Conservation (phyloP, 2,888 invertebrate genomes). For the Euzophera pinguis region DNA sequence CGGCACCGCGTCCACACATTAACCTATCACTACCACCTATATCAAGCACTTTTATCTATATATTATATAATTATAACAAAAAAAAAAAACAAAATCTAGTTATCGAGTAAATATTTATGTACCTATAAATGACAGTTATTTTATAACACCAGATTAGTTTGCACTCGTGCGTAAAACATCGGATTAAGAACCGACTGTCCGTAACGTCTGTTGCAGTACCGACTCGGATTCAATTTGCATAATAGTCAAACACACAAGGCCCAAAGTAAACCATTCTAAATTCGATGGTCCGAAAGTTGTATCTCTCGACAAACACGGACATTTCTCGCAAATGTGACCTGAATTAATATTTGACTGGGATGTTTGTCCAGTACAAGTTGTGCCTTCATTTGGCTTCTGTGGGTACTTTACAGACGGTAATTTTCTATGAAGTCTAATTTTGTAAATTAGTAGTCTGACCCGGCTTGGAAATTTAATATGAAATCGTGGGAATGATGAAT, state of each 20-base stretch:
- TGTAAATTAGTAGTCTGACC: constrained; percentile 47
- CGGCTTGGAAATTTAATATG: constrained; percentile 44
- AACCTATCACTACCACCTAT: too few species aligned
- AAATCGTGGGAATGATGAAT: constrained; percentile 28
- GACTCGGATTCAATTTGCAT: constrained; percentile 68
- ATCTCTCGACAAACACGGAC: constrained; percentile 68
- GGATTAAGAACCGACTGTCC: constrained; percentile 33
- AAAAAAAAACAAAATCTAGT: too few species aligned
- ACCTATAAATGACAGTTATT: not conserved
- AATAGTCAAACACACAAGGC: constrained; percentile 63
- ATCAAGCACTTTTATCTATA: too few species aligned
- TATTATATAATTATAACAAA: too few species aligned
- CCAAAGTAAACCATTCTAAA: constrained; percentile 67
- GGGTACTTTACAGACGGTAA: constrained; percentile 47
- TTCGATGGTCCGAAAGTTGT: constrained; percentile 71
- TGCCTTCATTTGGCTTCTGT: constrained; percentile 55
- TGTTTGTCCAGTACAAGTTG: constrained; percentile 51
- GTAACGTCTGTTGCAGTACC: constrained; percentile 35
- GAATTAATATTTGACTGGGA: constrained; percentile 72
- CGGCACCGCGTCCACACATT: too few species aligned
- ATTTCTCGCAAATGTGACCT: constrained; percentile 68
- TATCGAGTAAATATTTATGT: too few species aligned
- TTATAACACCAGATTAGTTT: constrained; percentile 31
- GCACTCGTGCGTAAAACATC: constrained; percentile 41
- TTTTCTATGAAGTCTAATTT: constrained; percentile 61